Evolutionary conservation across 2,888 invertebrate species (phyloP).

Genomic region (Gonocerus acuteangulatus): DNA sequence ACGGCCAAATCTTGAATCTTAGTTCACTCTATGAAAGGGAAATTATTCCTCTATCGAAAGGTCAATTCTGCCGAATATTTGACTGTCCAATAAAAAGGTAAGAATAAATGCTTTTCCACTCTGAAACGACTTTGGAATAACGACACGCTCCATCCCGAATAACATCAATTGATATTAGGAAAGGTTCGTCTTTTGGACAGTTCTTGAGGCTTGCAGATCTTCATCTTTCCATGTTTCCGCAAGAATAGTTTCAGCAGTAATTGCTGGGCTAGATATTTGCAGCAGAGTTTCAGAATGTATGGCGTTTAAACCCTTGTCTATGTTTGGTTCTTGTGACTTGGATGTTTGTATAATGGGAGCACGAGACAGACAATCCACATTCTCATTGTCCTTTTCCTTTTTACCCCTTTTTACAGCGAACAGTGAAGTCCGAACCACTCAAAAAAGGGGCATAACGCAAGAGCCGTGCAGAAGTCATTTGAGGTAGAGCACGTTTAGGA

Average conservation of each 20-base stretch:
- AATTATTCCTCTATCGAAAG: no score
- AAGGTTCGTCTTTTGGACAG: no score
- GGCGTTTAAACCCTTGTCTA: slow-evolving; percentile 6
- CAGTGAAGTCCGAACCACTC: not conserved
- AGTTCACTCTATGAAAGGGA: no score
- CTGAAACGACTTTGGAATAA: no score
- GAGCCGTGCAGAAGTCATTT: not conserved
- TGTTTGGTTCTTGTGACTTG: not conserved
- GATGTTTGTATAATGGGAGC: not conserved
- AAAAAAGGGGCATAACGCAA: not conserved
- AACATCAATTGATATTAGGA: no score
- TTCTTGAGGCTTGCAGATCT: no score
- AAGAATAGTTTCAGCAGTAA: not conserved
- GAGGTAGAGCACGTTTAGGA: not conserved
- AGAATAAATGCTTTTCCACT: no score
- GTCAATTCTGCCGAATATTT: no score
- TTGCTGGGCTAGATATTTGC: not conserved
- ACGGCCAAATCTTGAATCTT: no score
- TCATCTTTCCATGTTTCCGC: no score
- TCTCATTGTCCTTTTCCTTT: not conserved
- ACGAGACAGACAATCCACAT: slow-evolving; percentile 24
- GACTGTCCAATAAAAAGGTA: no score
- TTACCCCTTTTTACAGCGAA: not conserved
- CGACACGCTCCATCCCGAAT: no score
- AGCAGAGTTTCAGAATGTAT: not conserved